Evolutionary conservation across 2,888 invertebrate species (phyloP), one percentile per base, ranked within the genome.

Genomic region (Pterostichus niger): DNA sequence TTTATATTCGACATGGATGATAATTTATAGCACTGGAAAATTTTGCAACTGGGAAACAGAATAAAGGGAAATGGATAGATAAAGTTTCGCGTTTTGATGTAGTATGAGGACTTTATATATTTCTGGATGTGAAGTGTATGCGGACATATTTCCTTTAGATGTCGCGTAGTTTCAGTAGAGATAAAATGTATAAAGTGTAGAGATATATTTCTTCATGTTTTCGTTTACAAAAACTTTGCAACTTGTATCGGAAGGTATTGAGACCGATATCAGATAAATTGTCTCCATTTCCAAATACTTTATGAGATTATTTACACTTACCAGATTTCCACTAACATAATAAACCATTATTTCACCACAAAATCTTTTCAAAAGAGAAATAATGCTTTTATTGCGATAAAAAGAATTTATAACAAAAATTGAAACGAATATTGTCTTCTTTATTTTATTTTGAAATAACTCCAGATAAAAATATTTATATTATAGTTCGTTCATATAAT

Each of bases 151-250:
- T 73, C 73, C 73, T 73, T 73, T 44, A 73, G 49, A 49, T 73
- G 24, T 15, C 44, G 44, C 44, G 46, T 73, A 73, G 73, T 73
- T 73, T 73, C 49, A 73, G 68, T 64, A 6, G 15, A 73, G 73
- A 73, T 73, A 73, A 73, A 73, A 73, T 46, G 73, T 73, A 15
- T 73, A 73, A 73, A 73, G 46, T 73, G 73, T 73, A 44, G 73
- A 73, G 46, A 73, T 73, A 73, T 73, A 73, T 73, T 73, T 73
- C 73, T 73, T 73, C 73, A 73, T 73, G 73, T 73, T 73, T 73
- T 46, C 73, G 2, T 13, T 54, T 73, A 46, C 31, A 73, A 73
- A 73, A 73, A 46, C 44, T 73, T 73, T 73, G 31, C 73, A 46
- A 46, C 17, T 73, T 46, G 44, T 73, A 73, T 73, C 46, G 46